Evolutionary conservation across 2,888 invertebrate species (phyloP), one percentile per base, ranked within the genome.

Genomic region (Caradrina clavipalpis): DNA sequence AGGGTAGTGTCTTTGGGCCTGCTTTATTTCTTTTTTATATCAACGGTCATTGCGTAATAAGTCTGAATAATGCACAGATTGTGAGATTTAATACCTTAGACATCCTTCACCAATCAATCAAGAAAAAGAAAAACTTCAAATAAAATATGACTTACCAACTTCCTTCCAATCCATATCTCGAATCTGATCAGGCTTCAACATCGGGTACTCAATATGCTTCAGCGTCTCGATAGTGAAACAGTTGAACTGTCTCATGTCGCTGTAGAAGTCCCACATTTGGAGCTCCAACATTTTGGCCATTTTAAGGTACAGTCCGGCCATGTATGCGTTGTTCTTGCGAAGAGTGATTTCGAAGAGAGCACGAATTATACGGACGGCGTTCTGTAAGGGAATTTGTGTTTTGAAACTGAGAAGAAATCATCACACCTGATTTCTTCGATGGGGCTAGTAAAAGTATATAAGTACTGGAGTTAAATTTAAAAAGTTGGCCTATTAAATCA

Each of bases 311-410:
- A 98, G 96, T 0, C 97, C 98, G 0, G 99, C 97, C 96, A 99
- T 97, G 78, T 98, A 96, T 0, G 99, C 98, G 96, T 98, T 99
- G 89, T 98, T 99, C 86, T 98, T 98, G 39, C 98, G 97, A 8
- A 99, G 94, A 0, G 98, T 98, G 76, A 99, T 98, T 88, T 99
- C 99, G 93, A 99, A 99, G 47, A 99, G 94, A 0, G 99, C 99
- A 51, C 99, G 97, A 10, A 98, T 97, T 83, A 99, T 98, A 65
- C 99, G 97, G 0, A 98, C 97, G 11, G 98, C 98, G 93, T 99
- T 99, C 98, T 99, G 94, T 42, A 95, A 82, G 5, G 19, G 31
- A 78, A 8, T 19, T 49, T 39, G 2, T 8, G n/a, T 49, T n/a
- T 45, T 45, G 17, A 17, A 45, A 45, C 15, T 45, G 45, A 17